Base-by-base conservation (phyloP, 2,888 invertebrate genomes). In the Hedya salicella region DNA sequence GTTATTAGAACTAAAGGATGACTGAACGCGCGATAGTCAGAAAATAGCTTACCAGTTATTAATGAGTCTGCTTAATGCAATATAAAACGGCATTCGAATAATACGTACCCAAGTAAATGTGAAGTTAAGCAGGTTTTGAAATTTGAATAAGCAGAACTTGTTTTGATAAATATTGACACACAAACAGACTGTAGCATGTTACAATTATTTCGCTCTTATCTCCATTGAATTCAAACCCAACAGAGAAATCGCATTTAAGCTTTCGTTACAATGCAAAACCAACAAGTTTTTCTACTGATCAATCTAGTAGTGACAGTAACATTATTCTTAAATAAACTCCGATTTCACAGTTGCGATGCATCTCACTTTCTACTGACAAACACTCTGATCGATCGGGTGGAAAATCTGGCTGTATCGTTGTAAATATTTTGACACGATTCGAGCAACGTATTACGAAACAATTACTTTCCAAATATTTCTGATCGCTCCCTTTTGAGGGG, bases 341-440 rank as follows among this genome's bases (percentile, higher is more conserved):
- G 83, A 89, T 89, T 90, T 89, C 86, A 89, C 85, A 86, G 84
- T 75, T 75, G 77, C 76, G 75, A 81, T 78, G 79, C 78, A 85
- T 85, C 87, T 86, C 83, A 77, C 78, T 79, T 79, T 80, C 79
- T 75, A 73, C 69, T 71, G 71, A 76, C 75, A 77, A 76, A 79
- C 73, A 73, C 68, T 71, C 79, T 87, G 91, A 91, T 91, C 86
- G 91, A 91, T 91, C 78, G 85, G 71, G 80, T 82, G 83, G 85
- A 86, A 91, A 91, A 91, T 91, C 78, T 86, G 75, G 79, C 78
- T 74, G 82, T 85, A 85, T 85, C 81, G 75, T 79, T 82, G 87
- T 87, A 89, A 91, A 91, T 91, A 91, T 91, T 91, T 84, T 91
- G 91, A 91, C 91, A 83, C 76, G 80, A 80, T 77, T 78, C 77